Conservation (phyloP, 2,888 invertebrate species). For the Galerucella pusilla region DNA sequence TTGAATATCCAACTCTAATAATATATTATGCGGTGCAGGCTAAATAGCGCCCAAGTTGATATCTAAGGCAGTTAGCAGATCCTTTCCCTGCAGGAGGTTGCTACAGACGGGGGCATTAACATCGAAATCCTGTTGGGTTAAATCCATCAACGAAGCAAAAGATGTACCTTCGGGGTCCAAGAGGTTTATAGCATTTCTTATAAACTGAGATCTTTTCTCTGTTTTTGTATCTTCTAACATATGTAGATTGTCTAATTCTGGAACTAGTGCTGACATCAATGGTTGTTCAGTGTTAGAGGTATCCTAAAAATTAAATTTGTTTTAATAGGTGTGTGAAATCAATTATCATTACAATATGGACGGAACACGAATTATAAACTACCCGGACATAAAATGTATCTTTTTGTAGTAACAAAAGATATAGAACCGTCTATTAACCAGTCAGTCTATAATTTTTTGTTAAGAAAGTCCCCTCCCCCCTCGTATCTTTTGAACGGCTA, state of each 20-base stretch:
- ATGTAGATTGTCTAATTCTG: not conserved
- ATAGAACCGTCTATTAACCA: no score
- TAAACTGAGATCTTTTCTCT: conserved; percentile 45
- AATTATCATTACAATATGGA: not conserved
- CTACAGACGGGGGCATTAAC: conserved; percentile 68
- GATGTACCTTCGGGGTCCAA: conserved; percentile 63
- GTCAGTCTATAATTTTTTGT: no score
- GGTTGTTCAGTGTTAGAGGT: not conserved
- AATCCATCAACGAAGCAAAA: conserved; percentile 65
- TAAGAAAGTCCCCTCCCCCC: no score
- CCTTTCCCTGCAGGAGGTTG: conserved; percentile 66
- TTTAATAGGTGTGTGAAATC: not conserved
- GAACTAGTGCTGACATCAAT: not conserved
- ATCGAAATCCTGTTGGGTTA: conserved; percentile 68
- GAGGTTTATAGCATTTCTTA: conserved; percentile 63
- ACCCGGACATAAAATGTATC: no score
- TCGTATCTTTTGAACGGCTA: no score
- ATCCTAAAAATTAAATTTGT: not conserved
- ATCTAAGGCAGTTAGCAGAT: conserved; percentile 67
- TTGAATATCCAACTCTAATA: conserved; percentile 51
- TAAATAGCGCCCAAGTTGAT: conserved; percentile 62
- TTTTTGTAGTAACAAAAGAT: no score
- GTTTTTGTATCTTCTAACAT: not conserved
- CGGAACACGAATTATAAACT: no score
- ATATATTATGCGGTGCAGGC: conserved; percentile 50